A percentile compares a stretch with the other conserved stretches of the same genome.
These are phyloP conservation scores for Sebastolobus altivelis DNA, from an alignment of 2,797 vertebrate genomes.

Conservation along the genomic window DNA sequence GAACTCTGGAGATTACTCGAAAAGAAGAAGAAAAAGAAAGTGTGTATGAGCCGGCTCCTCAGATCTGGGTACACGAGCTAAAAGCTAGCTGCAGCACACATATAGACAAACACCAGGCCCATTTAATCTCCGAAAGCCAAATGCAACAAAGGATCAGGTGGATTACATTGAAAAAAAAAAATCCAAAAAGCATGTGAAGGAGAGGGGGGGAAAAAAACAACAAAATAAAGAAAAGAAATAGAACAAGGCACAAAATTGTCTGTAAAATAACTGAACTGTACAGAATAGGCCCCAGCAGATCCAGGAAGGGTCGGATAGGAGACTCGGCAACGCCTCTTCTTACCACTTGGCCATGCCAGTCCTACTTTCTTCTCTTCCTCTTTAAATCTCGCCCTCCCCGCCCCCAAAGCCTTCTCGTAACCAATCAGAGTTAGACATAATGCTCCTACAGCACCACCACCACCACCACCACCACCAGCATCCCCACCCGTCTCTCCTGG, in stretches of 20 bases:
- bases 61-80: constrained; percentile 69
- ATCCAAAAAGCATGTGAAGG: constrained; percentile 71
- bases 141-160: constrained; percentile 76
- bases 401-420: constrained; percentile 81
- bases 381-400: constrained; percentile 61
- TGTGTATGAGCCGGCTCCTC: constrained; percentile 50
- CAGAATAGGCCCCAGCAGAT: constrained; percentile 90
- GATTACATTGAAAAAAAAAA: constrained; percentile 62
- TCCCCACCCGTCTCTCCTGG: constrained; percentile 74
- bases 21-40: constrained; percentile 11
- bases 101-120: constrained; percentile 68
- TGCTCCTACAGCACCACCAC: constrained; percentile 62
- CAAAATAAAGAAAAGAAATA: constrained; percentile 86
- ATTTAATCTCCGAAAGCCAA: constrained; percentile 69
- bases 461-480: constrained; percentile 29
- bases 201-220: constrained; percentile 38
- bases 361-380: constrained; percentile 59
- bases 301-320: constrained; percentile 92
- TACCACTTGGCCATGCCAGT: constrained; percentile 82
- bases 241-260: constrained; percentile 99
- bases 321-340: constrained; percentile 81
- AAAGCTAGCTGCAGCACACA: constrained; percentile 73
- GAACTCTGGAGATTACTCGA: constrained; percentile 49
- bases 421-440: constrained; percentile 84
- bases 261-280: constrained; percentile 96